Evolutionary conservation across 2,113 vertebrate species (phyloP).

Genomic region (Emydocephalus ijimae): DNA sequence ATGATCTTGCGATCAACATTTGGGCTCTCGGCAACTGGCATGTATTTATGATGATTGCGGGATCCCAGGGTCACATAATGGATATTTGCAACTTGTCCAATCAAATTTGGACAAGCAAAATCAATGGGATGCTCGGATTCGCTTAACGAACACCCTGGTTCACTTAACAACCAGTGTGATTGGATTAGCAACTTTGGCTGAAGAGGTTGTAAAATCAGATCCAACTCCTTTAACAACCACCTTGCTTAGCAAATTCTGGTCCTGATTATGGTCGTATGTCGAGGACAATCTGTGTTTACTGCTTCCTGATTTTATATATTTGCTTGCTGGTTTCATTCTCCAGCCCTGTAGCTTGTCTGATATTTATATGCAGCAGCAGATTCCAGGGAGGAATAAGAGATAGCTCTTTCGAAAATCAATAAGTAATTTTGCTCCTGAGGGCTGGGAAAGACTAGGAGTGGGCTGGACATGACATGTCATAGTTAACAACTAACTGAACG

Average conservation of each 20-base stretch:
- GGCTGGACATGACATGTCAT: neutral
- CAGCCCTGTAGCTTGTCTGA: neutral
- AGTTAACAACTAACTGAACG: neutral
- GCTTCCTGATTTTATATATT: neutral
- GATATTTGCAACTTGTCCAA: too few species aligned
- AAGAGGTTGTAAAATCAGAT: neutral
- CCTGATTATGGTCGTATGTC: neutral
- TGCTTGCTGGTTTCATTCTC: accelerated
- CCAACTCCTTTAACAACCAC: neutral
- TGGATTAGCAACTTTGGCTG: too few species aligned
- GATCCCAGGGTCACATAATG: too few species aligned
- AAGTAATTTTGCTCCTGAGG: slow-evolving; percentile 23
- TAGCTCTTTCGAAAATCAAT: slow-evolving; percentile 20
- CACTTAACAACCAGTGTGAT: too few species aligned
- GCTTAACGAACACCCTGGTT: too few species aligned
- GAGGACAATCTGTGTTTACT: neutral
- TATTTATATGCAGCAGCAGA: neutral
- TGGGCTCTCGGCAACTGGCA: too few species aligned
- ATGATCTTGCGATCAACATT: too few species aligned
- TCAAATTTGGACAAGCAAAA: too few species aligned
- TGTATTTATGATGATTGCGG: too few species aligned
- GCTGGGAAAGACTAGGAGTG: neutral
- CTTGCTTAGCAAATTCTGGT: neutral
- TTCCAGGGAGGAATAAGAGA: neutral
- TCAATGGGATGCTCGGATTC: too few species aligned